Conservation (phyloP, 1,140 invertebrate species). For the Mactra quadrangularis region DNA sequence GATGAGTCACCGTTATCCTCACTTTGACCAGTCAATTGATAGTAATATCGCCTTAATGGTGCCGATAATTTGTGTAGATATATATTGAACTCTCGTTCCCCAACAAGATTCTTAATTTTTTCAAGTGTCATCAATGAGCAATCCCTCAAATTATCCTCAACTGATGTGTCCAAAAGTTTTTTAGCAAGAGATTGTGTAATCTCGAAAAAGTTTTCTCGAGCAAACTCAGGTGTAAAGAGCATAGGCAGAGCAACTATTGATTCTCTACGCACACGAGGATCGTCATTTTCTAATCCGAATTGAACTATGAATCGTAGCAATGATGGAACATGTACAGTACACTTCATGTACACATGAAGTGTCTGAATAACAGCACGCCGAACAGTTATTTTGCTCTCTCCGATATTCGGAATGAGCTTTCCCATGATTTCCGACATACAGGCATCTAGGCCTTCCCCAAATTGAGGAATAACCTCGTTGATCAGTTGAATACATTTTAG, state of each 20-base stretch:
- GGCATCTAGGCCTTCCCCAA: conserved; percentile 80
- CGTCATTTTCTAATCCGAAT: conserved; percentile 80
- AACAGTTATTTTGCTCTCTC: conserved; percentile 81
- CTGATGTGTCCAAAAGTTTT: conserved; percentile 77
- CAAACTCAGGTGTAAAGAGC: conserved; percentile 82
- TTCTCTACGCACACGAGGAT: conserved; percentile 79
- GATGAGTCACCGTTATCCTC: conserved; percentile 38
- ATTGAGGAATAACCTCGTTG: conserved; percentile 80
- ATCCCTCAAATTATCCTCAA: conserved; percentile 79
- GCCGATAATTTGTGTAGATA: conserved; percentile 79
- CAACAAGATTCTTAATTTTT: conserved; percentile 79
- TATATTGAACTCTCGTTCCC: conserved; percentile 77
- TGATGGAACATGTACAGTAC: conserved; percentile 76
- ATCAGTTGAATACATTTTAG: conserved; percentile 82
- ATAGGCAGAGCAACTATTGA: conserved; percentile 81
- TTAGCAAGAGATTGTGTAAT: conserved; percentile 81
- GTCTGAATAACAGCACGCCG: conserved; percentile 81
- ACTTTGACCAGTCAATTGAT: conserved; percentile 72
- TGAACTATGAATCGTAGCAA: conserved; percentile 79
- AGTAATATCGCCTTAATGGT: conserved; percentile 78
- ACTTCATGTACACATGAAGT: conserved; percentile 82
- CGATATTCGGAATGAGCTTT: conserved; percentile 81
- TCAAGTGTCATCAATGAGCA: conserved; percentile 78
- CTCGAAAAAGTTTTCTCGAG: conserved; percentile 78
- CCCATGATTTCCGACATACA: conserved; percentile 81